phyloP scores from a whole-genome alignment of 2,113 vertebrate genomes.

The Emydura subglobosa region DNA sequence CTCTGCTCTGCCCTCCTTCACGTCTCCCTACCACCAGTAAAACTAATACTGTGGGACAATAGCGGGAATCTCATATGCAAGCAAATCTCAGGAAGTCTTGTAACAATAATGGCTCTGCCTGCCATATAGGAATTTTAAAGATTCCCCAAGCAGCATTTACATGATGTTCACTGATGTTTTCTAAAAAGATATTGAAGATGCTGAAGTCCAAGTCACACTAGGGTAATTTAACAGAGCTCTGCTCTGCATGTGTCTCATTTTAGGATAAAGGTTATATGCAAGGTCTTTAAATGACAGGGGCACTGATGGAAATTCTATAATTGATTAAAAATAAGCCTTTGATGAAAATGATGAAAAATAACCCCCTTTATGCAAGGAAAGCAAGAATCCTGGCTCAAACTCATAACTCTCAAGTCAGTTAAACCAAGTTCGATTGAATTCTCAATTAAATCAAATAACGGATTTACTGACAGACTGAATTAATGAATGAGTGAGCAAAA shows the following conservation, averaged over 20 bases:
- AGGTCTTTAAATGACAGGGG: background rate
- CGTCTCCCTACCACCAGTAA: background rate
- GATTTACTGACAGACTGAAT: background rate
- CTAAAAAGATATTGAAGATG: background rate
- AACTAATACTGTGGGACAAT: fast-evolving
- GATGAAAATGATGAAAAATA: background rate
- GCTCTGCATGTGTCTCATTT: background rate
- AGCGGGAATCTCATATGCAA: fast-evolving
- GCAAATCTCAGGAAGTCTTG: background rate
- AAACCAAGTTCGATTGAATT: conserved; percentile 30
- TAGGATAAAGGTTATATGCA: background rate
- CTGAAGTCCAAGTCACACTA: background rate
- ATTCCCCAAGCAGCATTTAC: background rate
- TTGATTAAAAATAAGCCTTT: background rate
- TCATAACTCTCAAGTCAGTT: background rate
- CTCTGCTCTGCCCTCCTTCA: background rate
- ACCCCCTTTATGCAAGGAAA: background rate
- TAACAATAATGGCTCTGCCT: background rate
- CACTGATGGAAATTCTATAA: background rate
- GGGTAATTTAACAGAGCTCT: background rate
- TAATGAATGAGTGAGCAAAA: background rate
- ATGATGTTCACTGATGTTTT: background rate
- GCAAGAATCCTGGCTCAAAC: background rate
- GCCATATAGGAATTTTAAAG: background rate
- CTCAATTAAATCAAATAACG: conserved; percentile 16